Base-by-base conservation (phyloP, 2,888 invertebrate species). In the Harpalus rufipes region DNA sequence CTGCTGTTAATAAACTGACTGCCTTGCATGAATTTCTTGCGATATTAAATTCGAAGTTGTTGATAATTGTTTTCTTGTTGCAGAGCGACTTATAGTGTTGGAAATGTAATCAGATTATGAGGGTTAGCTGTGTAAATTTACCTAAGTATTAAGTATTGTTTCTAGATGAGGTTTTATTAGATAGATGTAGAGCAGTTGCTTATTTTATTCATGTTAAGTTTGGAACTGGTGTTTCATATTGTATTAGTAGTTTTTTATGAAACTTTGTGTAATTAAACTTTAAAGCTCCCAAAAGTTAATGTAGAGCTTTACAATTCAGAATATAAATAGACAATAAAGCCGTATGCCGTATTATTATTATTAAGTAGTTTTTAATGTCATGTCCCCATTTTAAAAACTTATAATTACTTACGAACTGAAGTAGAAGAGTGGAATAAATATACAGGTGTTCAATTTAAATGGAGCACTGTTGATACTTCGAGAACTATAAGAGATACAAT, bases 1-100 rank as follows among this genome's bases (percentile, higher is more conserved):
- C 7, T 14, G 14, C 59, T 59, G 59, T 63, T 68, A 68, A 68
- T 68, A 68, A 68, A 68, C 68, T 68, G 39, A n/a, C 68, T 63
- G 68, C 68, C 39, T 68, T 39, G 14, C 39, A 68, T 68, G 25
- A 68, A 68, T 68, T 39, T 68, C 39, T 63, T 63, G 68, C 68
- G 32, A 39, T 32, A 39, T 68, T 18, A 68, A 68, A 5, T 68
- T 39, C 39, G 5, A 25, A 68, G 39, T 68, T 68, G 25, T 68
- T 32, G 68, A 68, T 68, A 68, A 68, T 68, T 68, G 39, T 39
- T 68, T 68, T 39, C 68, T 68, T 68, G 39, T 59, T 32, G 14
- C 8, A 65, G 21, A 10, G 14, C n/a, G 21, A 14, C 65, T 65
- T 65, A 21, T 63, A 63, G 63, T 63, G 25, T 65, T 65, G 25